Conservation (phyloP, 2,888 invertebrate species). For the Melanophora roralis region DNA sequence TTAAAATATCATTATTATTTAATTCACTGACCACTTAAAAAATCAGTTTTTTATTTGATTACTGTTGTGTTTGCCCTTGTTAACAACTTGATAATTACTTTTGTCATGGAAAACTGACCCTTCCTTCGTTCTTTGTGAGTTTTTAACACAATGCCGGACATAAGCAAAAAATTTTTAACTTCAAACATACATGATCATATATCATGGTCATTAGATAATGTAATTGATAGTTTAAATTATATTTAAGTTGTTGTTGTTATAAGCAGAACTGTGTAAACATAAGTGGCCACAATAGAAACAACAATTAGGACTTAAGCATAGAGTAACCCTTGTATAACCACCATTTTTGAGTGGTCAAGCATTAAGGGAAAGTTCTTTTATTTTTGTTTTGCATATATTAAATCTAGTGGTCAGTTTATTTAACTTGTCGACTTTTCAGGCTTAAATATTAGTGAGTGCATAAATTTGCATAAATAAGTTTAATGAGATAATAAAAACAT, state of each 20-base stretch:
- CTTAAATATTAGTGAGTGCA: neutral
- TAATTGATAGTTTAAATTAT: conserved; percentile 34
- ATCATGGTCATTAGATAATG: conserved; percentile 30
- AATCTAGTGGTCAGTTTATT: conserved; percentile 22
- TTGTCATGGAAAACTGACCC: conserved; percentile 17
- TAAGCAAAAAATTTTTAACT: neutral
- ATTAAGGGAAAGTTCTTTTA: conserved; percentile 27
- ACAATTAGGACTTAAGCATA: neutral
- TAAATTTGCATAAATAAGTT: conserved; percentile 39
- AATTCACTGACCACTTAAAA: conserved; percentile 44
- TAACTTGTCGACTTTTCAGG: conserved; percentile 24
- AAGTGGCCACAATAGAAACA: conserved; percentile 29
- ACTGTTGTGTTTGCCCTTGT: conserved; percentile 10
- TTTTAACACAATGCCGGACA: neutral
- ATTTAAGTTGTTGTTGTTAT: conserved; percentile 7
- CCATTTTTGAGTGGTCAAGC: conserved; percentile 30
- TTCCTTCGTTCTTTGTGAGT: neutral
- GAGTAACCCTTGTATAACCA: neutral
- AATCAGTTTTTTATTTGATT: neutral
- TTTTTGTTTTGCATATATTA: neutral
- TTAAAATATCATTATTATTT: conserved; percentile 38
- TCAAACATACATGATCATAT: neutral
- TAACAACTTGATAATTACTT: conserved; percentile 36
- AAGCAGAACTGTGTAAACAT: conserved; percentile 23
- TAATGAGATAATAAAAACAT: neutral